Percentiles rank a stretch among this genome's conserved stretches.
Evolutionary conservation across 2,797 vertebrate genomes (phyloP).

Genomic region (Pseudotriccus pelzelni): DNA sequence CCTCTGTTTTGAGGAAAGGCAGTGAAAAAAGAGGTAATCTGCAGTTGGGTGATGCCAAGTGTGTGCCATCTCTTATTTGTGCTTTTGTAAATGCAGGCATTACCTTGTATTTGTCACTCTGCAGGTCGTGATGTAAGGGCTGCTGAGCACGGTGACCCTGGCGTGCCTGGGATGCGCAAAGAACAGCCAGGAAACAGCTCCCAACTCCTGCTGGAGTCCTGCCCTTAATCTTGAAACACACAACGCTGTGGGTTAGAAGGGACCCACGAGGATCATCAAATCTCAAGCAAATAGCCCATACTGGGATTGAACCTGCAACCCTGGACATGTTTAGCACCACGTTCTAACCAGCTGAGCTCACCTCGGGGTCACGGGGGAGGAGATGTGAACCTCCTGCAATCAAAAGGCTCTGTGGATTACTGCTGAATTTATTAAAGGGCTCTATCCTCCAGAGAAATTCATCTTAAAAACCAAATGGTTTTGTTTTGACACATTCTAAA

Average conservation of each 20-base stretch:
- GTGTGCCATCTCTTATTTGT: no score
- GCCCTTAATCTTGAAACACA: neutral
- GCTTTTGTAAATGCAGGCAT: no score
- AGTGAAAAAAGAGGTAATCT: no score
- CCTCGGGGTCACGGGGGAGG: neutral
- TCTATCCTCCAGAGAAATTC: neutral
- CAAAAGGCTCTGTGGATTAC: neutral
- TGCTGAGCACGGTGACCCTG: neutral
- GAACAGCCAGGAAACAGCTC: neutral
- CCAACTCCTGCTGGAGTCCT: accelerated
- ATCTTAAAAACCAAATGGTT: neutral
- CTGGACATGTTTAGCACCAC: neutral
- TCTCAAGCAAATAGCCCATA: neutral
- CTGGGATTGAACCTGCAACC: neutral
- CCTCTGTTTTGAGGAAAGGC: no score
- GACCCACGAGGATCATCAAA: neutral
- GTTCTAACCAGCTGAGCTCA: neutral
- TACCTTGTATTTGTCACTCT: no score
- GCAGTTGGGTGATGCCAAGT: no score
- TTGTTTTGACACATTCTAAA: conserved; percentile 9
- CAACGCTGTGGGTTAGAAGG: neutral
- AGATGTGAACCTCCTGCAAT: neutral
- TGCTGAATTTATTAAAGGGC: neutral
- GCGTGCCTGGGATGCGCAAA: accelerated
- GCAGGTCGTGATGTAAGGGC: no score